A percentile compares a stretch with the other conserved stretches of the same genome.
Evolutionary conservation across 2,113 vertebrate species (phyloP).

Genomic region (Pygoscelis adeliae): DNA sequence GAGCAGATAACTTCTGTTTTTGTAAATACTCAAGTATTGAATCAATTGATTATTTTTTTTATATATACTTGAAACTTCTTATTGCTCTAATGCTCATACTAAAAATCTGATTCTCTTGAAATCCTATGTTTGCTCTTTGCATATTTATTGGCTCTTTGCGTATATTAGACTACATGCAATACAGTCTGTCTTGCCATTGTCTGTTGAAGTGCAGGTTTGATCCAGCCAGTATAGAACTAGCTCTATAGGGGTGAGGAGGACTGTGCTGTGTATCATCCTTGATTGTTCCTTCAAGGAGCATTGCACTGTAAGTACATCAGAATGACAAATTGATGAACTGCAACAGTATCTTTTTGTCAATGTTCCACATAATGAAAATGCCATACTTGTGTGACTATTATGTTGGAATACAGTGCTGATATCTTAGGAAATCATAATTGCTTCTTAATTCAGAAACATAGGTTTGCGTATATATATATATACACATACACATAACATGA

Average conservation of each 20-base stretch:
- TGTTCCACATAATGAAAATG: constrained; percentile 86
- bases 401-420: constrained; percentile 85
- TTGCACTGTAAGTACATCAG: constrained; percentile 98
- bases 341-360: constrained; percentile 85
- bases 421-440: constrained; percentile 75
- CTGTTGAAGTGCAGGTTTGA: constrained; percentile 92
- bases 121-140: constrained; percentile 85
- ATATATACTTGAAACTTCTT: constrained; percentile 78
- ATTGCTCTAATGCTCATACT: constrained; percentile 80
- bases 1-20: constrained; percentile 79
- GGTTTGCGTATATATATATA: constrained; percentile 59
- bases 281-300: constrained; percentile 93
- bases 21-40: constrained; percentile 77
- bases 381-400: constrained; percentile 82
- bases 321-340: constrained; percentile 86
- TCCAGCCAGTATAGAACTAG: constrained; percentile 92
- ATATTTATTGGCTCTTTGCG: constrained; percentile 87
- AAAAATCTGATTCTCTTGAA: constrained; percentile 80
- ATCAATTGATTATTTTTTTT: constrained; percentile 69
- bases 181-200: constrained; percentile 90
- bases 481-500: constrained; percentile 56
- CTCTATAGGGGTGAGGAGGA: constrained; percentile 90
- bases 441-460: constrained; percentile 77
- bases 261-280: constrained; percentile 92
- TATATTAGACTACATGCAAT: constrained; percentile 85